These are phyloP conservation scores for Labeo calbasu DNA, from an alignment of 2,797 vertebrate species.

Conservation along the genomic window DNA sequence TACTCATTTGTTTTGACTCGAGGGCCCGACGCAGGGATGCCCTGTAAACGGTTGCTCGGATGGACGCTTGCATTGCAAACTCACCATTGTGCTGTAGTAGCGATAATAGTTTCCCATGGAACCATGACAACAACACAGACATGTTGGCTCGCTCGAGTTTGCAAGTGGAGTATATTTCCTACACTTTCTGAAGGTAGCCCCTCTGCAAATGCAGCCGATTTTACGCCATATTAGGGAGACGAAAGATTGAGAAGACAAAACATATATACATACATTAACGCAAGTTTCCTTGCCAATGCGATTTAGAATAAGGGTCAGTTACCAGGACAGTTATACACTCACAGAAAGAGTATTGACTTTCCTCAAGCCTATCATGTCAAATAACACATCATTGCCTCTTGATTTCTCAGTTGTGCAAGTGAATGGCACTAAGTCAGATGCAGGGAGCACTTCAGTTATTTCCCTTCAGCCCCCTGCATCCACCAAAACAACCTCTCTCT, in stretches of 20 bases:
- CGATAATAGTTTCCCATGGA: slow-evolving; percentile 7
- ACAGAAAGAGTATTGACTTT: not conserved
- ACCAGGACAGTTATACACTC: not conserved
- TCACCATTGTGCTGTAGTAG: not conserved
- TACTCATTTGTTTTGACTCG: slow-evolving; percentile 49
- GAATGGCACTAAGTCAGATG: slow-evolving; percentile 64
- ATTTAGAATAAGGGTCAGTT: slow-evolving; percentile 9
- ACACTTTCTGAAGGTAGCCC: not conserved
- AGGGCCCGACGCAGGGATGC: slow-evolving; percentile 15
- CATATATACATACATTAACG: not conserved
- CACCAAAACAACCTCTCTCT: slow-evolving; percentile 40
- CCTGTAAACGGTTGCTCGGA: slow-evolving; percentile 22
- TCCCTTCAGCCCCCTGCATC: slow-evolving; percentile 27
- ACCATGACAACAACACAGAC: slow-evolving; percentile 68
- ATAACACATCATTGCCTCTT: slow-evolving; percentile 51
- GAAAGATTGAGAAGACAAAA: not conserved
- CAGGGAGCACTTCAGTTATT: slow-evolving; percentile 33
- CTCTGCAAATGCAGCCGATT: not conserved
- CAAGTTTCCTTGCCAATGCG: not conserved
- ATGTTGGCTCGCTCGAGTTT: slow-evolving; percentile 66
- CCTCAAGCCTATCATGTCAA: slow-evolving; percentile 43
- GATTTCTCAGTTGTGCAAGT: slow-evolving; percentile 64
- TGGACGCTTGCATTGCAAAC: slow-evolving; percentile 37
- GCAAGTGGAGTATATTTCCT: not conserved
- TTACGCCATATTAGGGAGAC: not conserved